A percentile compares a stretch with the other conserved stretches of the same genome.
phyloP scores from a whole-genome alignment of 2,888 invertebrate genomes.

The Zootermopsis nevadensis region DNA sequence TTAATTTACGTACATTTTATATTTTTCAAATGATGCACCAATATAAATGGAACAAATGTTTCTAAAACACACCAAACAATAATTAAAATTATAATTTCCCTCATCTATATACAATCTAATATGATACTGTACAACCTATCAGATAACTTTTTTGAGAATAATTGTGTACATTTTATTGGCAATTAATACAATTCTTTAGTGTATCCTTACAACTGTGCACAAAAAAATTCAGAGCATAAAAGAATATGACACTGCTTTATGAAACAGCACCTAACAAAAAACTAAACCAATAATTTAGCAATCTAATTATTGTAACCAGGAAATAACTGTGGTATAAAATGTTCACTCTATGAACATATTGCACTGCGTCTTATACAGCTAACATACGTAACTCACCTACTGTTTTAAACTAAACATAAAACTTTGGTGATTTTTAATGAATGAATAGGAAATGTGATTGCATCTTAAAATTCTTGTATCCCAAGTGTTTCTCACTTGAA shows the following conservation, averaged over 20 bases:
- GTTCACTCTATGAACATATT: background rate
- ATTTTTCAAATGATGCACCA: background rate
- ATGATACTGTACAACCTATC: background rate
- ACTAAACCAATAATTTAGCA: background rate
- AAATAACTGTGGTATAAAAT: background rate
- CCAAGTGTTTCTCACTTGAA: too few relatives aligned
- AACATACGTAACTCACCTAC: too few relatives aligned
- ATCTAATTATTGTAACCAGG: background rate
- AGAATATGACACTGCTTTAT: background rate
- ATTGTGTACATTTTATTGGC: too few relatives aligned
- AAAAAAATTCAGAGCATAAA: background rate
- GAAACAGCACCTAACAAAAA: constrained; percentile 20
- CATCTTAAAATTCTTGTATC: too few relatives aligned
- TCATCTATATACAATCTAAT: constrained; percentile 8
- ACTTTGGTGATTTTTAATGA: background rate
- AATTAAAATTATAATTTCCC: background rate
- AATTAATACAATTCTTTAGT: too few relatives aligned
- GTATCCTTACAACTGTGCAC: background rate
- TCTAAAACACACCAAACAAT: constrained; percentile 10
- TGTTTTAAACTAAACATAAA: background rate
- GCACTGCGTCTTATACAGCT: background rate
- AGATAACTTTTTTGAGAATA: too few relatives aligned
- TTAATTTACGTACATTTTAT: background rate
- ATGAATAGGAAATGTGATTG: too few relatives aligned
- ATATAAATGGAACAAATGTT: constrained; percentile 14